Evolutionary conservation across 2,113 vertebrate species (phyloP), one percentile per base, ranked within the genome.

Genomic region (Corydoras maculifer): DNA sequence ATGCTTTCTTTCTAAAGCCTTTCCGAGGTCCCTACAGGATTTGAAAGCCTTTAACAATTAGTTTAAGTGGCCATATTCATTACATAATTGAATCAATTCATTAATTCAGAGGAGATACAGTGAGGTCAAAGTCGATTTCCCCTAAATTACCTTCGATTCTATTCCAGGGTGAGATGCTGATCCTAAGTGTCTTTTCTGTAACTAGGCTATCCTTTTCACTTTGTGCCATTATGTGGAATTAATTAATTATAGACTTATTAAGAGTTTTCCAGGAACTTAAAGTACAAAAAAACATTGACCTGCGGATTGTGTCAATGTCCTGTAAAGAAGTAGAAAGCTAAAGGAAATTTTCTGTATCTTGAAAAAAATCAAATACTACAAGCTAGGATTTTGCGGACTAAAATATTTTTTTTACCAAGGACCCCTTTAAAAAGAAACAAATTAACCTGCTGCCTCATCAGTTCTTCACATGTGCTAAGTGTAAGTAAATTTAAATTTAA

Each of bases 31-130:
- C 70, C 62, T 25, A 48, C 54, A 76, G 77, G 74, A 69, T 31
- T 8, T 29, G 14, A 65, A 58, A 75, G 75, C 30, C 69, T 60
- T 64, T 62, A 69, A 76, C 80, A 78, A 79, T 84, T 81, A 78
- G 73, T 72, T 76, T 83, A 81, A 85, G 81, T 80, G 82, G 66
- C 60, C 66, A 61, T 62, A 82, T 84, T 85, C 79, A 84, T 84
- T 76, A 79, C 73, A 72, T 80, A 82, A 84, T 79, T 81, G 81
- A 55, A 79, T 72, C 80, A 82, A 79, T 83, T 78, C 75, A 82
- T 82, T 81, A 77, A 80, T 81, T 76, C 71, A 54, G 68, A 69
- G 60, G 53, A 30, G 75, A 68, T 68, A 64, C 58, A 32, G 62
- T 3, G 62, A 53, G 67, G 73, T 79, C 71, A 82, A 75, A 82